Conservation (phyloP, 2,113 vertebrate genomes). For the Oreochromis spilurus region DNA sequence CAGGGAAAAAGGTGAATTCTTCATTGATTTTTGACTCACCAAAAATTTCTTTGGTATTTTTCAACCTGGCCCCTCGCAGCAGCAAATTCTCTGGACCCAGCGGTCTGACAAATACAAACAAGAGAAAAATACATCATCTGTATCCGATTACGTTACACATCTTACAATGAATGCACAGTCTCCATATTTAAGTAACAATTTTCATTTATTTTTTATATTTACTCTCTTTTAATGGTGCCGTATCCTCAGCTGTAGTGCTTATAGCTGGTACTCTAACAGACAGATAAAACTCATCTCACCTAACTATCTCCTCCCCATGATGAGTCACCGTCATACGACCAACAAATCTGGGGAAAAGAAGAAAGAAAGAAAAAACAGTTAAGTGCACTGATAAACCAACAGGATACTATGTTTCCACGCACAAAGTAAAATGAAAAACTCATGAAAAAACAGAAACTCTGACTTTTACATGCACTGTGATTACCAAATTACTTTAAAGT, state of each 20-base stretch:
- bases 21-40: conserved; percentile 70
- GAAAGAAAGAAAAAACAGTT: neutral
- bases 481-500: neutral
- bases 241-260: neutral
- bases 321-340: conserved; percentile 89
- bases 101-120: conserved; percentile 73
- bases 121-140: neutral
- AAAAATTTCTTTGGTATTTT: conserved; percentile 98
- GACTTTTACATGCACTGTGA: neutral
- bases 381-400: neutral
- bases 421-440: neutral
- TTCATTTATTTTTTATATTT: neutral
- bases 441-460: neutral
- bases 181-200: neutral
- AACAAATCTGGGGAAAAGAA: conserved; percentile 80
- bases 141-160: neutral
- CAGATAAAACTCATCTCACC: conserved; percentile 72
- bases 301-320: conserved; percentile 88
- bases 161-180: neutral
- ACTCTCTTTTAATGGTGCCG: neutral
- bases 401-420: neutral
- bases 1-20: neutral
- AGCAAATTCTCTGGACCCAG: conserved; percentile 94
- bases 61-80: conserved; percentile 94
- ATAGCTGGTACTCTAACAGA: neutral